Conservation (phyloP, 2,113 vertebrate genomes). For the Coreoperca whiteheadi region DNA sequence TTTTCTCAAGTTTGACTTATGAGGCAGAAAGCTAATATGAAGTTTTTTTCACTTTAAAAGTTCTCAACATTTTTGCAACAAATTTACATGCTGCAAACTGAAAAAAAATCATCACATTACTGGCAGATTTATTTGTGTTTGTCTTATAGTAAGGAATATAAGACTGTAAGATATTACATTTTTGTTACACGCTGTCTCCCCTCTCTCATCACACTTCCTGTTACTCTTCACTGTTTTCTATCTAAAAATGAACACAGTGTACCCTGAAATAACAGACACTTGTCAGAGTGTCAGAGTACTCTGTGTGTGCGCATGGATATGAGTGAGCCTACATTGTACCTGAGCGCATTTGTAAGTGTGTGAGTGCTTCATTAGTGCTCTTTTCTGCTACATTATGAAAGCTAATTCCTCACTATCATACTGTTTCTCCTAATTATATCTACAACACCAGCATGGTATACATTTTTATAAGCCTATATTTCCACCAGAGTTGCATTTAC, state of each 20-base stretch:
- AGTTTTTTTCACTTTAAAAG: neutral
- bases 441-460: neutral
- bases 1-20: conserved; percentile 12
- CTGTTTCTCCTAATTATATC: conserved; percentile 19
- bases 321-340: conserved; percentile 17
- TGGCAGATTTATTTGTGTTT: neutral
- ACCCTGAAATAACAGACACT: conserved; percentile 10
- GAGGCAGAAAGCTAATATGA: neutral
- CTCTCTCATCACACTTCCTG: neutral
- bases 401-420: conserved; percentile 21
- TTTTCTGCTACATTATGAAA: conserved; percentile 28
- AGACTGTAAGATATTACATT: neutral
- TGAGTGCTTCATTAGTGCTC: conserved; percentile 29
- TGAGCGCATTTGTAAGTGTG: conserved; percentile 9
- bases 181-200: neutral
- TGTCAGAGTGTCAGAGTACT: neutral
- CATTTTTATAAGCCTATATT: neutral
- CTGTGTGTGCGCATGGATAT: conserved; percentile 1
- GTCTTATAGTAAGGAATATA: neutral
- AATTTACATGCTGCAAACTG: neutral
- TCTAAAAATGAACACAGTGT: conserved; percentile 29
- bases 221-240: neutral
- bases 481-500: conserved; percentile 1
- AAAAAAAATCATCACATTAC: neutral
- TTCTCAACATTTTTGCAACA: neutral